Base-by-base conservation (phyloP, 2,797 vertebrate species). In the Ptychobarbus kaznakovi region DNA sequence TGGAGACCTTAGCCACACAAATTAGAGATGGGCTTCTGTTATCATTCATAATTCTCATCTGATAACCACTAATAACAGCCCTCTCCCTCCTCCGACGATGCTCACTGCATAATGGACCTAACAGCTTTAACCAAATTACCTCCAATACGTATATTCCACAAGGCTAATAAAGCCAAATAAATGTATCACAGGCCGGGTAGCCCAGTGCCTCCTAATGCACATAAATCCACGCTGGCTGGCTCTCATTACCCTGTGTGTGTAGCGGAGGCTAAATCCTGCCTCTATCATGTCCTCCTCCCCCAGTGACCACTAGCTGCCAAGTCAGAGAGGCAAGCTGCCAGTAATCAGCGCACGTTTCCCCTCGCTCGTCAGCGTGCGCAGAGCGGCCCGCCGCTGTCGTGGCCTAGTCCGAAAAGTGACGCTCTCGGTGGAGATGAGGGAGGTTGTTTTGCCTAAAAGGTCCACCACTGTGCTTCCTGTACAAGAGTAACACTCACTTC, bases 251-350 rank as follows among this genome's bases (percentile, higher is more conserved):
- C 88, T 83, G 86, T 80, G 89, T 69, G 87, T 93, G 90, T 93
- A 73, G 90, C 51, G 75, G 86, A 83, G 80, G 84, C 87, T 90
- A 90, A 90, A 90, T 87, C 88, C 90, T 89, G 80, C 87, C 85
- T 85, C 88, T 86, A 87, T 89, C 88, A 86, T 90, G 89, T 93
- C 92, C 91, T 92, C 81, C 79, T 91, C 92, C 94, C 92, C 92
- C 91, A 72, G 90, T 82, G 92, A 94, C 92, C 91, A 91, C 90
- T 90, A 86, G 92, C 93, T 95, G 95, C 95, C 94, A 95, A 95
- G 93, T 94, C 86, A 72, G 91, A 92, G 89, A 84, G 95, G 95
- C 95, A 94, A 92, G 79, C 92, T 95, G 94, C 95, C 95, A 96
- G 94, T 90, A 90, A 90, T 92, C 92, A 92, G 93, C 90, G 90